Conservation (phyloP, 2,113 vertebrate species). For the Paracyprichromis sp. region DNA sequence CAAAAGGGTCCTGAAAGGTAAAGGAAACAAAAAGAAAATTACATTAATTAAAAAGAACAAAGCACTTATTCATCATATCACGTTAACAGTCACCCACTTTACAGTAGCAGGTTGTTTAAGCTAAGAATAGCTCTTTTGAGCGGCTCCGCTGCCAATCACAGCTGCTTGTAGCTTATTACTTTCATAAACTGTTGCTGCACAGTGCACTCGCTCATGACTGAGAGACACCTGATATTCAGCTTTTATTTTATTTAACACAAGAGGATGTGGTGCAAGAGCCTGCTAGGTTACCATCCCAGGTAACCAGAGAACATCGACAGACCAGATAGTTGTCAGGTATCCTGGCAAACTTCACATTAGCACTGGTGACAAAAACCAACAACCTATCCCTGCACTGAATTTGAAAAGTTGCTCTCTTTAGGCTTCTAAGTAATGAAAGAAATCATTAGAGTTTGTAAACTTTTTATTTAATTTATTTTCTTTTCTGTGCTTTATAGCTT, state of each 20-base stretch:
- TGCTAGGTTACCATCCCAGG: background rate
- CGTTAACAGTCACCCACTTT: background rate
- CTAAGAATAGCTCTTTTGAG: background rate
- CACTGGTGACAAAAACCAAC: background rate
- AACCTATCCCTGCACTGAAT: background rate
- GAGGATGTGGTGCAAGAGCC: background rate
- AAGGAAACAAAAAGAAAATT: background rate
- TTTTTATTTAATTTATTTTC: constrained; percentile 18
- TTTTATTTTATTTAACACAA: background rate
- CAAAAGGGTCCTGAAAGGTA: background rate
- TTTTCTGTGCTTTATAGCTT: constrained; percentile 36
- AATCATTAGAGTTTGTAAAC: constrained; percentile 33
- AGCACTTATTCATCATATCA: background rate
- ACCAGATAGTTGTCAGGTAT: constrained; percentile 16
- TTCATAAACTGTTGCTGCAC: background rate
- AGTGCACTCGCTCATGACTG: background rate
- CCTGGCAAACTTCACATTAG: background rate
- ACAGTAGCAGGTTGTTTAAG: background rate
- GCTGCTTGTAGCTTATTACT: background rate
- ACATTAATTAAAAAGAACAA: background rate
- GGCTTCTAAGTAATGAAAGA: constrained; percentile 16
- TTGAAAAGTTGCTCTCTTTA: constrained; percentile 10
- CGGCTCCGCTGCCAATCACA: background rate
- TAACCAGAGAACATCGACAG: constrained; percentile 12
- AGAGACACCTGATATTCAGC: background rate